phyloP scores from a whole-genome alignment of 2,113 vertebrate genomes.

The Narcine bancroftii region DNA sequence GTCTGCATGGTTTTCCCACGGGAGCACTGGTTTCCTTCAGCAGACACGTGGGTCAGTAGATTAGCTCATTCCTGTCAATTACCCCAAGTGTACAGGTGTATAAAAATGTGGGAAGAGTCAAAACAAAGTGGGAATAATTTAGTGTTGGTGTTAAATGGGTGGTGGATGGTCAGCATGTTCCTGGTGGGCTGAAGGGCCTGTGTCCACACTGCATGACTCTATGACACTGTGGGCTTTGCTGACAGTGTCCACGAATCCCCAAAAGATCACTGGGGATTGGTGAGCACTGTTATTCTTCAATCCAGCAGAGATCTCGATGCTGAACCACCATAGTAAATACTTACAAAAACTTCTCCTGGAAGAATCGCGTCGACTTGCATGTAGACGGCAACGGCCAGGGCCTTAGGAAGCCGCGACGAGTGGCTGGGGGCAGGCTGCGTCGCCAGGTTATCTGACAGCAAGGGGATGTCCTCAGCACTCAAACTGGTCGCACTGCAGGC shows the following conservation, averaged over 20 bases:
- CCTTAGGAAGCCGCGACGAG: neutral
- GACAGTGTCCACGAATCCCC: no score
- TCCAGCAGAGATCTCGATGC: neutral
- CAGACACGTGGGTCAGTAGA: no score
- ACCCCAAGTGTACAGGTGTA: no score
- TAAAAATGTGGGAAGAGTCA: no score
- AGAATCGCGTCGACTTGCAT: neutral
- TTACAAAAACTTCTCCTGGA: conserved; percentile 15
- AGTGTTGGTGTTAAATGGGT: no score
- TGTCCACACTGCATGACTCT: no score
- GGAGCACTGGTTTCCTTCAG: no score
- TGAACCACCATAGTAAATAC: neutral
- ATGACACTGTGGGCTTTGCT: neutral
- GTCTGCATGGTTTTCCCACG: no score
- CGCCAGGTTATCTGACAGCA: fast-evolving
- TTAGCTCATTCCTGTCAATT: no score
- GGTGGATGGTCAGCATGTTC: no score
- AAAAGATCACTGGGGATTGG: neutral
- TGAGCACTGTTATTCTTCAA: neutral
- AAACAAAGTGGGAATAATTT: no score
- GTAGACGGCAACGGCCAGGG: conserved; percentile 14
- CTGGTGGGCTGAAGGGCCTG: no score
- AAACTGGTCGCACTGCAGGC: neutral
- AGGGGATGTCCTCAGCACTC: neutral
- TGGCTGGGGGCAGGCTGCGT: fast-evolving